phyloP scores from a whole-genome alignment of 2,888 invertebrate genomes.

The Xestia sexstrigata region DNA sequence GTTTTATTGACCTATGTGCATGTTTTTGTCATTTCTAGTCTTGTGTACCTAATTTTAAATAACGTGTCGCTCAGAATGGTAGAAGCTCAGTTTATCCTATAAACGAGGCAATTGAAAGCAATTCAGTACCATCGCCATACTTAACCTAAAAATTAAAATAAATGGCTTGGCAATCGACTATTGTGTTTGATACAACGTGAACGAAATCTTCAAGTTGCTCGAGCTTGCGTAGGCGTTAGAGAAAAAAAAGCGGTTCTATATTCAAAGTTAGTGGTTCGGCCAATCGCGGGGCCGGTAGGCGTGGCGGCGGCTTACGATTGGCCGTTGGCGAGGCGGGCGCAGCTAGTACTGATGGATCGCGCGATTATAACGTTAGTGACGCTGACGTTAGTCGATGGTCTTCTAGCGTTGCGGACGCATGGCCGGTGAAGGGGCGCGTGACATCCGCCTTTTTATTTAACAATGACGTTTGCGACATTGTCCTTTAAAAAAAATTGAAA shows the following conservation, averaged over 20 bases:
- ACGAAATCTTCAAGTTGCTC: constrained; percentile 70
- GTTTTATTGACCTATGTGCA: neutral
- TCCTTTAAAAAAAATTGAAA: neutral
- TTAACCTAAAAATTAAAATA: constrained; percentile 59
- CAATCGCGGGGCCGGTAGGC: constrained; percentile 88
- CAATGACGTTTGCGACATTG: neutral
- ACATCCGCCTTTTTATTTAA: neutral
- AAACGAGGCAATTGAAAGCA: constrained; percentile 52
- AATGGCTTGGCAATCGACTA: constrained; percentile 58
- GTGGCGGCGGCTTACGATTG: constrained; percentile 85
- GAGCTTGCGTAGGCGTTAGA: constrained; percentile 89
- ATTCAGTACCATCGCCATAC: constrained; percentile 38
- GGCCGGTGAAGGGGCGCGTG: constrained; percentile 12
- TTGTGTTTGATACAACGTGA: constrained; percentile 68
- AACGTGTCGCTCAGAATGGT: constrained; percentile 19
- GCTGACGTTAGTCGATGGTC: constrained; percentile 68
- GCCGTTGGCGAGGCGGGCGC: constrained; percentile 73
- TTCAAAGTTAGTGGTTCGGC: constrained; percentile 86
- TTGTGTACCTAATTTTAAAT: constrained; percentile 33
- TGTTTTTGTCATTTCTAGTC: constrained; percentile 6
- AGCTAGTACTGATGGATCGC: constrained; percentile 77
- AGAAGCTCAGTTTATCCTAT: constrained; percentile 20
- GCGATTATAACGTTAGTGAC: constrained; percentile 83
- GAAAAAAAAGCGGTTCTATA: constrained; percentile 89
- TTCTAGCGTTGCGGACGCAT: constrained; percentile 62